Base-by-base conservation (phyloP, 2,113 vertebrate species). In the Picathartes gymnocephalus region DNA sequence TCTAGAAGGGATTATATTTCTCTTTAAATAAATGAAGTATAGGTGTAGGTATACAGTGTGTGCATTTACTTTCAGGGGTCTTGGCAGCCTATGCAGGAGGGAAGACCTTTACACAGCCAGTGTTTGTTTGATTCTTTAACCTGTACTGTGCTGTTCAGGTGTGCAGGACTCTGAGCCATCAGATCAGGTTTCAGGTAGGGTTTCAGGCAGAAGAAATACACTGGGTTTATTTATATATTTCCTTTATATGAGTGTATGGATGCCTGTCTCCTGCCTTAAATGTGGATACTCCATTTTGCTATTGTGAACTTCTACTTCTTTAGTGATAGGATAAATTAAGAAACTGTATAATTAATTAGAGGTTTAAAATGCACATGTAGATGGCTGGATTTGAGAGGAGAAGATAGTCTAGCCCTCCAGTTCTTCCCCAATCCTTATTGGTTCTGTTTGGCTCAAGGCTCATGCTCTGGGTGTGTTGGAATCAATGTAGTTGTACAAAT, bases 1-100 rank as follows among this genome's bases (percentile, higher is more conserved):
- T 60, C 92, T 86, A 18, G 45, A 66, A 76, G 90, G 56, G 79
- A 58, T 90, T 90, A 31, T 76, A 48, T 90, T 96, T 90, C 86
- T 81, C 48, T 77, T 61, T 47, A 62, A 95, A 73, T 90, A 81
- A 92, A 86, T 78, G 39, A 74, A 74, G 39, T 73, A 25, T 83
- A 86, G 68, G 72, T 92, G 64, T 88, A 69, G 66, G 45, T 85
- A 66, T 42, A 94, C 74, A 93, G 76, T 81, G 28, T 77, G 4
- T 77, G 42, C 64, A 37, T 93, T 94, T 81, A 45, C 37, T 78
- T 93, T 42, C 47, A 40, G 82, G 30, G 18, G 81, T 93, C 81
- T 70, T 83, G 88, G 80, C 91, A 95, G 64, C 60, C 51, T 81
- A 2, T 71, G 20, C 37, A 66, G 86, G 27, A 69, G 65, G 48